Evolutionary conservation across 1,140 invertebrate species (phyloP), one percentile per base, ranked within the genome.

Genomic region (Laupala kohalensis): DNA sequence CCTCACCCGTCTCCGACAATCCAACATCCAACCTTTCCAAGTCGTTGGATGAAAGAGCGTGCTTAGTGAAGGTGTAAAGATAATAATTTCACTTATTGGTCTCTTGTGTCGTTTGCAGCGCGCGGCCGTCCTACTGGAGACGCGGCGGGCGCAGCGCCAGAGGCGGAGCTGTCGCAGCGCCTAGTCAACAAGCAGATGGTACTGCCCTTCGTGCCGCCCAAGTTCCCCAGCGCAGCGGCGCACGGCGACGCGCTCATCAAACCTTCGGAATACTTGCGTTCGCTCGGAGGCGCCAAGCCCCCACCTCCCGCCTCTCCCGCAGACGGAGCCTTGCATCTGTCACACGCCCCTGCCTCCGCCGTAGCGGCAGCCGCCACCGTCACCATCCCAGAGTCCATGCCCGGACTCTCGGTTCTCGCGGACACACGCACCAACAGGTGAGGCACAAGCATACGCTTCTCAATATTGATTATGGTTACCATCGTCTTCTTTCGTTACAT

Each of bases 211-310:
- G 90, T 95, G 78, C 92, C 92, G 65, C 93, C 93, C 26, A 91
- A 91, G 79, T 95, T 95, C 82, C 88, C 88, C 29, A 85, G 86
- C 77, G 85, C 83, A 75, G 76, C 84, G 26, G 83, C 85, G 73
- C 85, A 88, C 76, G 87, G 90, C 68, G 89, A 93, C 78, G 86
- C 89, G 63, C 85, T 95, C 64, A 94, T 96, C 77, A 95, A 95
- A 78, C 94, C 94, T 63, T 94, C 92, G 37, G 93, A 96, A 80
- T 96, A 96, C 81, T 83, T 96, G 72, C 88, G 89, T 76, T 92
- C 90, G 13, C 71, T 72, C 28, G 71, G 71, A 19, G 53, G 53
- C 53, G 26, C 23, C 64, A 66, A 66, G 26, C 64, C 64, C 23
- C 9, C 64, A 1, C 64, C 26, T 1, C 64, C 26, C 64, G 64